Conservation (phyloP, 2,888 invertebrate genomes). For the Troides oblongomaculatus region DNA sequence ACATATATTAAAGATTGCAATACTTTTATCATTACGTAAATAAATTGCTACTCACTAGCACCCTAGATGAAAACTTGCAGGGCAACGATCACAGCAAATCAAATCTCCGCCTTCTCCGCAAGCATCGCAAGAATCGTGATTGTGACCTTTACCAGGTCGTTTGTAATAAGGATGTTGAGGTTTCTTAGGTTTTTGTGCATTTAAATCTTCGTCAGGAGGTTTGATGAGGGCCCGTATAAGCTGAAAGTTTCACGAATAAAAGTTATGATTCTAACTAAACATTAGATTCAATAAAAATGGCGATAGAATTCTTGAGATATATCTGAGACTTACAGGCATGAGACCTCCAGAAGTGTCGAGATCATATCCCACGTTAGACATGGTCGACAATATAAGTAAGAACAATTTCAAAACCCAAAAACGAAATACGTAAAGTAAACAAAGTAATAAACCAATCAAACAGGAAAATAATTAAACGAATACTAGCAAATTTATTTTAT, state of each 20-base stretch:
- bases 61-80: constrained; percentile 96
- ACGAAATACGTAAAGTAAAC: not conserved
- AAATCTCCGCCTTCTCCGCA: constrained; percentile 97
- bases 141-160: constrained; percentile 92
- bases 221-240: constrained; percentile 93
- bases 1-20: too few species aligned
- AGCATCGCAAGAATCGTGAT: constrained; percentile 95
- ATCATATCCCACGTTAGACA: constrained; percentile 84
- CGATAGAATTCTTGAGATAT: not conserved
- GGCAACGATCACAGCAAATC: constrained; percentile 97
- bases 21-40: too few species aligned
- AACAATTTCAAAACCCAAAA: not conserved
- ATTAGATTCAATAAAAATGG: constrained; percentile 1
- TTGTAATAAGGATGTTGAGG: constrained; percentile 91
- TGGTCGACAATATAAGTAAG: constrained; percentile 36
- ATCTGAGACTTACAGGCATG: constrained; percentile 86
- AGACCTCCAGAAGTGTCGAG: constrained; percentile 89
- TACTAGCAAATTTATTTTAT: not conserved
- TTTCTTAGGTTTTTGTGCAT: constrained; percentile 78
- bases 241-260: constrained; percentile 70
- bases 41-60: constrained; percentile 88
- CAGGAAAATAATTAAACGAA: not conserved
- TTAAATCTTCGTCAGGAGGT: constrained; percentile 89
- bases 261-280: constrained; percentile 27
- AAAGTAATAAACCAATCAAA: not conserved